Percentiles rank a stretch among this genome's conserved stretches.
phyloP scores from a whole-genome alignment of 1,140 invertebrate genomes.

The Euura lappo region DNA sequence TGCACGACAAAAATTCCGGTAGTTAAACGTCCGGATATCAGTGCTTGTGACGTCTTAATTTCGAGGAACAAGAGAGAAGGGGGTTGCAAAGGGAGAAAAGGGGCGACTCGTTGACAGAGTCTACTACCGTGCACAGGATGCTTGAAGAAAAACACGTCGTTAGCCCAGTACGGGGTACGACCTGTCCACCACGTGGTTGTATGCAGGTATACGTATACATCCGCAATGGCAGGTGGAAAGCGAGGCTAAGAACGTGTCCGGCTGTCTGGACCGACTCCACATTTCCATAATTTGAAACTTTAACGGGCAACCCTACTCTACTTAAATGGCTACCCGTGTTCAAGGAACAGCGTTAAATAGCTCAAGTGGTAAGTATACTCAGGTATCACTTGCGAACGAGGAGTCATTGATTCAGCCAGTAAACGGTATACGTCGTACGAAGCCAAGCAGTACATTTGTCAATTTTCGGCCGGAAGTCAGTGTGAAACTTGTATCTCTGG shows the following conservation, averaged over 20 bases:
- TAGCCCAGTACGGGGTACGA: constrained; percentile 6
- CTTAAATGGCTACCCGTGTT: not conserved
- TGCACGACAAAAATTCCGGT: not conserved
- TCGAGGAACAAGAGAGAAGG: not conserved
- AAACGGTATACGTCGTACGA: not conserved
- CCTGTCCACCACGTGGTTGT: not conserved
- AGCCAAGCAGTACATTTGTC: no score
- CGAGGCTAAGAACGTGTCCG: constrained; percentile 1
- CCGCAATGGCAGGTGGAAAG: not conserved
- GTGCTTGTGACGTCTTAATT: not conserved
- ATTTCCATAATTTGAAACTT: constrained; percentile 3
- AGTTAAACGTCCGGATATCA: not conserved
- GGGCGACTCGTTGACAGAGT: not conserved
- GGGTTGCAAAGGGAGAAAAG: not conserved
- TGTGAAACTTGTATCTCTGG: no score
- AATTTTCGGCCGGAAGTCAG: no score
- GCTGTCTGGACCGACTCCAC: not conserved
- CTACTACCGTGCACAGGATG: not conserved
- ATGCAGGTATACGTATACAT: not conserved
- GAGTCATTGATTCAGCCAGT: not conserved
- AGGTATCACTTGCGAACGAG: not conserved
- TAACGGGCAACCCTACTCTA: not conserved
- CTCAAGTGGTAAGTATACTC: not conserved
- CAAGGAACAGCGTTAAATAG: not conserved
- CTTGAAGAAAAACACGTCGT: not conserved